Evolutionary conservation across 2,888 invertebrate species (phyloP).

Genomic region (Cataglyphis albicans): DNA sequence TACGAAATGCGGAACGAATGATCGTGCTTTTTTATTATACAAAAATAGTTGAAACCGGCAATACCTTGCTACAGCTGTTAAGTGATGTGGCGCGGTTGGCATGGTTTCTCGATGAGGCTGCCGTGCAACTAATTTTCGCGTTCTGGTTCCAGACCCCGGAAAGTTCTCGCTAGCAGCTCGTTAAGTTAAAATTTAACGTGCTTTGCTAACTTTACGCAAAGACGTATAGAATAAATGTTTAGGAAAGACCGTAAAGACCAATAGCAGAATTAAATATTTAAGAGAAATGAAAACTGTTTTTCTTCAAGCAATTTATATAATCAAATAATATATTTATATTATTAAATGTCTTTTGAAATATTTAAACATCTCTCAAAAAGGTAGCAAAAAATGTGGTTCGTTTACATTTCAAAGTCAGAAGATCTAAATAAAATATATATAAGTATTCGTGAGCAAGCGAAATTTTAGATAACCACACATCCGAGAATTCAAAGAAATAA

Average conservation of each 20-base stretch:
- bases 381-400: background rate
- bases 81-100: constrained; percentile 38
- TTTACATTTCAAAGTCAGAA: background rate
- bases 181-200: constrained; percentile 46
- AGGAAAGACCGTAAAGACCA: background rate
- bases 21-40: constrained; percentile 22
- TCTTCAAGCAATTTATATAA: background rate
- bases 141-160: constrained; percentile 26
- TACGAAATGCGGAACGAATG: background rate
- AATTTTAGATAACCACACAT: background rate
- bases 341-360: background rate
- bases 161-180: constrained; percentile 45
- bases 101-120: constrained; percentile 42
- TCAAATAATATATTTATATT: background rate
- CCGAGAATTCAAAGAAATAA: background rate
- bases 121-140: constrained; percentile 36
- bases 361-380: constrained; percentile 16
- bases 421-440: background rate
- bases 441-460: background rate
- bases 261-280: background rate
- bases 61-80: constrained; percentile 48
- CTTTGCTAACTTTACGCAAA: constrained; percentile 21
- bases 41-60: constrained; percentile 29
- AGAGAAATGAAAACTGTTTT: background rate
- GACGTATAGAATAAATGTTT: constrained; percentile 7